Evolutionary conservation across 2,797 vertebrate species (phyloP).

Genomic region (Pelodytes ibericus): DNA sequence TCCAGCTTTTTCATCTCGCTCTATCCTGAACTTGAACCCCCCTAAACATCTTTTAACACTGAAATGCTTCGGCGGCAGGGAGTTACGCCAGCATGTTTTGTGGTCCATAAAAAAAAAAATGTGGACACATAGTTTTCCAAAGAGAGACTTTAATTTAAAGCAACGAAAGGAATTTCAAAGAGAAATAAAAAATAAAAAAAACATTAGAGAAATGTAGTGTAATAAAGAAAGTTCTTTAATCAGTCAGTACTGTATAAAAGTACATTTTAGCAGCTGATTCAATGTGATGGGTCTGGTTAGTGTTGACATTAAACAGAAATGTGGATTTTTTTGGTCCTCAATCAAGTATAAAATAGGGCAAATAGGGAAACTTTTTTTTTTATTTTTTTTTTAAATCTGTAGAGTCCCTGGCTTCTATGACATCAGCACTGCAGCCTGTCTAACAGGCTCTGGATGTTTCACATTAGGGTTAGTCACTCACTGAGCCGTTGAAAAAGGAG

Average conservation of each 20-base stretch:
- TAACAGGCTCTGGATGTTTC: too few relatives aligned
- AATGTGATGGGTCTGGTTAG: neutral
- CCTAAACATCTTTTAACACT: slow-evolving; percentile 66
- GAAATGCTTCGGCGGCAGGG: slow-evolving; percentile 66
- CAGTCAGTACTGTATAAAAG: neutral
- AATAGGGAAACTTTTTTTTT: too few relatives aligned
- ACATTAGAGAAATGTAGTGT: slow-evolving; percentile 33
- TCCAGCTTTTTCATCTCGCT: slow-evolving; percentile 70
- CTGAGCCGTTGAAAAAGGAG: too few relatives aligned
- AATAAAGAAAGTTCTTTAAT: slow-evolving; percentile 36
- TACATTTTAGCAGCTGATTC: too few relatives aligned
- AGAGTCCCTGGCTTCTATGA: too few relatives aligned
- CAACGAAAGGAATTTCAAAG: slow-evolving; percentile 34
- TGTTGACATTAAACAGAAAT: neutral
- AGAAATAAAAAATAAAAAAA: slow-evolving; percentile 19
- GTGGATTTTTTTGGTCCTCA: too few relatives aligned
- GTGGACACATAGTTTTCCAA: slow-evolving; percentile 55
- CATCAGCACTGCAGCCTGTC: too few relatives aligned
- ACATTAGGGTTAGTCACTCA: too few relatives aligned
- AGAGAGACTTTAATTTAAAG: slow-evolving; percentile 57
- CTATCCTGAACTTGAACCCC: slow-evolving; percentile 77
- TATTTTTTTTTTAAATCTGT: too few relatives aligned
- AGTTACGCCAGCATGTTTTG: slow-evolving; percentile 67
- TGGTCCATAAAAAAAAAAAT: slow-evolving; percentile 63
- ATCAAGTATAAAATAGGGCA: too few relatives aligned